Evolutionary conservation across 2,113 vertebrate genomes (phyloP), one percentile per base, ranked within the genome.

Genomic region (Typhlomys cinereus): DNA sequence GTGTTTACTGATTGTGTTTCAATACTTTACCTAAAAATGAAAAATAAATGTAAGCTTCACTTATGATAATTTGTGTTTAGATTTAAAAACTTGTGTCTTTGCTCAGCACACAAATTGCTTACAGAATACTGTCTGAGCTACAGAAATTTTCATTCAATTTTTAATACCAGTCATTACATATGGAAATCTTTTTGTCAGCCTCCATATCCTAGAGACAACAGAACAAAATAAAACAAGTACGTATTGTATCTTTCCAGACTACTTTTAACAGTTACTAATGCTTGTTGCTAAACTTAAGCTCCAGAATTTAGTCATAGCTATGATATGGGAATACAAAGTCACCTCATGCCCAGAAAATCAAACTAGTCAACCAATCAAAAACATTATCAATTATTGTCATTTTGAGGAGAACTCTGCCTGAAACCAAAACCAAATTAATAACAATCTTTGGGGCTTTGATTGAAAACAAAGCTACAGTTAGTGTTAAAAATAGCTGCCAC

Each of bases 21-120:
- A 73, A 83, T 61, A 79, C 44, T 62, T n/a, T 39, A 1, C 34
- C 50, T 15, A 90, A 88, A 69, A 78, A 64, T 9, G 81, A 90
- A n/a, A n/a, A n/a, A n/a, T n/a, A n/a, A 91, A 85, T 34, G 12
- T 36, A 75, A 75, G 31, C 31, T 80, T 75, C 29, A 44, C 7
- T 79, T 92, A 27, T 29, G 73, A 73, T 88, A 73, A 67, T 5
- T 52, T 94, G 6, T 82, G 1, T 82, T 81, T 8, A 78, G 8
- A 69, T 88, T 92, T 81, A 82, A 62, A 92, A 54, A 23, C 21
- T 66, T 87, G 48, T 70, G n/a, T 39, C 31, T 85, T 89, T 87
- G 41, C 41, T 93, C 20, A 50, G 76, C 61, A 70, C 39, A 50
- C 7, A 89, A 87, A 84, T 57, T 84, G 14, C 23, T 89, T 54